Conservation (phyloP, 1,140 invertebrate genomes). For the Drosophila biarmipes region DNA sequence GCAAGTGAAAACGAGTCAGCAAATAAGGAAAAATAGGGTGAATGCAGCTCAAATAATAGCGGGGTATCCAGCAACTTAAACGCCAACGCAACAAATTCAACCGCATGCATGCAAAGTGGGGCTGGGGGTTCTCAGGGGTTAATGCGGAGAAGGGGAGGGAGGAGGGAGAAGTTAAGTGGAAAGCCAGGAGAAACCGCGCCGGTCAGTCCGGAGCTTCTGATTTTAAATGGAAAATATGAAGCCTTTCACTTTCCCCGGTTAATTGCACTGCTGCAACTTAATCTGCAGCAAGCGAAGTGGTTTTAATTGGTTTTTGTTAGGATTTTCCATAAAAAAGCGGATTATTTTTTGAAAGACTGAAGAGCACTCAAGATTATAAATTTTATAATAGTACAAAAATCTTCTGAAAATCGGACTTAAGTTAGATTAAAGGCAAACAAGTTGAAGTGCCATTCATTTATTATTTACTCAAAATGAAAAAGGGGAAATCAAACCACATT, state of each 20-base stretch:
- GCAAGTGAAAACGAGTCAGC: conserved; percentile 20
- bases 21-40: conserved; percentile 6
- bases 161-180: conserved; percentile 1
- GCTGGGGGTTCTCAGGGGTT: conserved; percentile 1
- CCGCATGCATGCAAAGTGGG: conserved; percentile 43
- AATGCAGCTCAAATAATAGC: conserved; percentile 28
- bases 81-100: conserved; percentile 30
- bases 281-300: conserved; percentile 3
- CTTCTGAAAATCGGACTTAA: too few relatives aligned
- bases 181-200: conserved; percentile 9
- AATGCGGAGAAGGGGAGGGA: neutral
- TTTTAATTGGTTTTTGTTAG: neutral
- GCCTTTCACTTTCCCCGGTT: neutral
- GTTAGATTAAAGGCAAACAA: neutral
- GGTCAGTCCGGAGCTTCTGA: conserved; percentile 3
- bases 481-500: too few relatives aligned
- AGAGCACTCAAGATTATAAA: neutral
- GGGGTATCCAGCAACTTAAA: conserved; percentile 39
- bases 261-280: neutral
- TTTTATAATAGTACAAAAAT: too few relatives aligned
- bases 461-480: neutral
- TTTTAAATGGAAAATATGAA: conserved; percentile 2
- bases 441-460: too few relatives aligned
- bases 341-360: neutral
- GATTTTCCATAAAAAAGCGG: neutral